These are phyloP conservation scores for Podilymbus podiceps DNA, from an alignment of 2,113 vertebrate genomes.

Conservation along the genomic window DNA sequence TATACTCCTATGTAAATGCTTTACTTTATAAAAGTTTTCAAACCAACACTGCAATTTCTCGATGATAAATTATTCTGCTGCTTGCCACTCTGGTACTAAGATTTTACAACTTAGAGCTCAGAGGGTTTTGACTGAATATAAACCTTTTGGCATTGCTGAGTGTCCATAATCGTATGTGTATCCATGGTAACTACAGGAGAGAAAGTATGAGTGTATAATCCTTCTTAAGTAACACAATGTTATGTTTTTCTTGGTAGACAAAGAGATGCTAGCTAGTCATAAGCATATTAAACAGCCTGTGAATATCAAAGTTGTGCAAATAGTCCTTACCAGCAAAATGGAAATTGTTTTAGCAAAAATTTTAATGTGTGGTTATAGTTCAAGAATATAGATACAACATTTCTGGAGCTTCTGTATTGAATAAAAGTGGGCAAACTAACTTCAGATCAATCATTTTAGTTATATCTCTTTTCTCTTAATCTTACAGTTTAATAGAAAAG, in stretches of 20 bases:
- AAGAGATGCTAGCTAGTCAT: neutral
- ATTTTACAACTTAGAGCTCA: neutral
- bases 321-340: neutral
- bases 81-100: neutral
- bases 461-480: neutral
- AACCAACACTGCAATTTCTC: neutral
- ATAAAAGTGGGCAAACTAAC: neutral
- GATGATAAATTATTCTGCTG: neutral
- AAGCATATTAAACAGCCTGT: neutral
- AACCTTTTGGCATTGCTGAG: conserved; percentile 16
- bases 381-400: neutral
- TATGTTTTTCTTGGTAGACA: conserved; percentile 7
- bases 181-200: conserved; percentile 42
- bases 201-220: conserved; percentile 3
- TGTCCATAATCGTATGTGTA: conserved; percentile 11
- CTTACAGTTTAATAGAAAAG: neutral
- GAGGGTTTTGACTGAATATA: neutral
- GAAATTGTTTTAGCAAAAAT: neutral
- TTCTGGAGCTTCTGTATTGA: neutral
- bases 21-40: neutral
- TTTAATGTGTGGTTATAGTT: neutral
- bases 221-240: neutral
- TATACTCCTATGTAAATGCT: neutral
- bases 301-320: neutral
- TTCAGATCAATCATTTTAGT: neutral